Base-by-base conservation (phyloP, 2,888 invertebrate species). In the Harpagoxenus sublaevis region DNA sequence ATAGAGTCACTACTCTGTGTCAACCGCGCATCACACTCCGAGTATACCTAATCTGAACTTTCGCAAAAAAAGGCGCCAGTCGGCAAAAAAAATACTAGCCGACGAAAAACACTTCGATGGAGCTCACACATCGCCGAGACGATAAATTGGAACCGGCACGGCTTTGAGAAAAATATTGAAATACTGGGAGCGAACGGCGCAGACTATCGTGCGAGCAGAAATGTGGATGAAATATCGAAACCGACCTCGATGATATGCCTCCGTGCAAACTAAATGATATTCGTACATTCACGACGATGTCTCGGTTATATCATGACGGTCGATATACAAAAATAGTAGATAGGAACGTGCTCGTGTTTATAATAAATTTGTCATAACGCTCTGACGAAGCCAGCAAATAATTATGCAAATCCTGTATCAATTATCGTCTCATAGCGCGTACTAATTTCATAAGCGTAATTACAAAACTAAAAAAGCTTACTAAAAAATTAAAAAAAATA, bases 161-260 rank as follows among this genome's bases (percentile, higher is more conserved):
- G 87, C 85, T 92, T 89, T 89, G 84, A 87, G 86, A 68, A 89
- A 89, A 91, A 90, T 89, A 89, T 91, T 88, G 90, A 90, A 91
- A 91, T 89, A 88, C 78, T 66, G 74, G 8, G 57, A 84, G 77
- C 77, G 74, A 88, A 84, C 84, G 86, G 86, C 84, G 83, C 79
- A 84, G 90, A 90, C 88, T 89, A 88, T 89, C 87, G 87, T 87
- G 62, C 74, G 73, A 79, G 73, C 73, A 81, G 84, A 78, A 78
- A 85, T 89, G 86, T 87, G 88, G 81, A 84, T 90, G 84, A 92
- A 91, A 93, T 91, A 92, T 91, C 88, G 88, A 91, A 89, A 88
- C 83, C 77, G 84, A 82, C 15, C 68, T 31, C 31, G 18, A 62
- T 62, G 62, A 78, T 85, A 57, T 74, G 31, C 73, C 70, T 81